Base-by-base conservation (phyloP, 2,888 invertebrate genomes). In the Yponomeuta malinellus region DNA sequence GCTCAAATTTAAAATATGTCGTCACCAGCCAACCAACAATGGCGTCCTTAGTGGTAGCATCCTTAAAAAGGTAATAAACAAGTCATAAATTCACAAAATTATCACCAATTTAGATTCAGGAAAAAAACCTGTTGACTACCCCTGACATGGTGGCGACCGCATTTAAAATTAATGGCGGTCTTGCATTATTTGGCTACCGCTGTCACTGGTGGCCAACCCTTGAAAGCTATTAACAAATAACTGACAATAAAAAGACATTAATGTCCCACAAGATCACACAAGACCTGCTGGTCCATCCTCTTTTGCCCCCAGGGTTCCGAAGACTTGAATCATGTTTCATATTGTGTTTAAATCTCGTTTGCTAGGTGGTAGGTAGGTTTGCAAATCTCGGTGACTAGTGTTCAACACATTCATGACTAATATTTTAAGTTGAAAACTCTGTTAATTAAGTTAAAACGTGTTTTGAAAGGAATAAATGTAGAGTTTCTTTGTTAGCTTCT, bases 171-270 rank as follows among this genome's bases (percentile, higher is more conserved):
- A 89, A 90, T 89, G 87, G 78, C 86, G 86, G 86, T 85, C 84
- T 82, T 83, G 80, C 81, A 79, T 82, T 85, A 85, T 81, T 80
- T 78, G 76, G 89, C 90, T 90, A 88, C 90, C 86, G 86, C 80
- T 85, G 83, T 83, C 89, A 86, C 85, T 86, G 90, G 90, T 89
- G 90, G 90, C 85, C 90, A 78, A 88, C 87, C 86, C 84, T 87
- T 87, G 84, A 77, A 78, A 76, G 76, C 77, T 74, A 75, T 76
- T 77, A 77, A 71, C 71, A 69, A 67, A 69, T 31, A 71, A 73
- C 70, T 71, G 72, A 72, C 48, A 37, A 68, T 72, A 77, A 79
- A 80, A 79, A 81, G 81, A 76, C 76, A 74, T 75, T 75, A 79
- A 80, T 78, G 78, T 77, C 76, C 77, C 15, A 8, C 43, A 43